These are phyloP conservation scores for Plagodis dolabraria DNA, from an alignment of 2,888 invertebrate genomes.

Conservation along the genomic window DNA sequence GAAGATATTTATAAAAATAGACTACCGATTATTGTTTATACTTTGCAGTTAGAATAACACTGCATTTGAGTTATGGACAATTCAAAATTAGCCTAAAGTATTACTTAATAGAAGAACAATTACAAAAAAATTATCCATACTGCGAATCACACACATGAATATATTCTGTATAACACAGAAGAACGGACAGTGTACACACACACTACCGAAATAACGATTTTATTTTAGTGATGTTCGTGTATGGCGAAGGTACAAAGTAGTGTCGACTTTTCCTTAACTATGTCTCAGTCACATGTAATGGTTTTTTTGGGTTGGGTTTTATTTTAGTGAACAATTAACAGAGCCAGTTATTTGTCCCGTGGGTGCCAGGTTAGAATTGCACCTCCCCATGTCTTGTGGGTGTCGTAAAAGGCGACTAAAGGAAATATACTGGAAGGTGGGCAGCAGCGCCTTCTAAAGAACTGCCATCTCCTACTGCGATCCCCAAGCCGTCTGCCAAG, in stretches of 20 bases:
- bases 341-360: too few species aligned
- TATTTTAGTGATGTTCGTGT: slow-evolving; percentile 26
- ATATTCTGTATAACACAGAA: background rate
- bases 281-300: too few species aligned
- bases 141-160: slow-evolving; percentile 4
- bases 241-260: slow-evolving; percentile 10
- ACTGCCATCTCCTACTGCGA: too few species aligned
- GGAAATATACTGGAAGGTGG: too few species aligned
- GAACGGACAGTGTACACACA: background rate
- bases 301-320: too few species aligned
- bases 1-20: background rate
- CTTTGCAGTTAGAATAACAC: background rate
- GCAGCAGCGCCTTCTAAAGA: too few species aligned
- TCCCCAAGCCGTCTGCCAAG: too few species aligned
- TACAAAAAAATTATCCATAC: slow-evolving; percentile 10
- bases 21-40: too few species aligned
- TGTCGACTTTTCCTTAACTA: slow-evolving; percentile 27
- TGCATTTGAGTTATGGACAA: background rate
- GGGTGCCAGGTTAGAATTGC: too few species aligned
- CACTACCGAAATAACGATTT: slow-evolving; percentile 31
- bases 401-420: too few species aligned
- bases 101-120: background rate
- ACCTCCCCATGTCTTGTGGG: too few species aligned
- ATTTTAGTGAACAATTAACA: too few species aligned
- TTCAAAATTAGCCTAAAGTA: background rate